Base-by-base conservation (phyloP, 2,113 vertebrate genomes). In the Sapajus apella region DNA sequence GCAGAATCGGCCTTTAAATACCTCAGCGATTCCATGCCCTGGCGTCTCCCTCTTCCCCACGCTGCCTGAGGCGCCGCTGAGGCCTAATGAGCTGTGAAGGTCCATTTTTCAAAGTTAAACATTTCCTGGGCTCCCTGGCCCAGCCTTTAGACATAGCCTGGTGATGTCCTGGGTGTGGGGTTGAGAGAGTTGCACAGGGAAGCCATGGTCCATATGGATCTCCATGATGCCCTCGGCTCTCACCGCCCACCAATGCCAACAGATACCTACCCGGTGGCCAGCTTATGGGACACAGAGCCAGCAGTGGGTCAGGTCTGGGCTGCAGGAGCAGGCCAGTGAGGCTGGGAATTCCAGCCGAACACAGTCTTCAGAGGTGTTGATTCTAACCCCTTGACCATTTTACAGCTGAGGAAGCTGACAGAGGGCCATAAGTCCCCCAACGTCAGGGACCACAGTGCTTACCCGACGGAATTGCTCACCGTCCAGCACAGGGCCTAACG, bases 91-190 rank as follows among this genome's bases (percentile, higher is more conserved):
- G 95, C 96, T 83, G 96, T 96, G 97, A 97, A 96, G 95, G 97
- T 95, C 97, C 96, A 96, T 96, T 95, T 96, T 84, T 97, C 98
- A 97, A 94, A 97, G 97, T 90, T 97, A 93, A 97, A 95, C 93
- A 95, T 91, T 80, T 92, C 75, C 96, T 3, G 43, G 95, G 97
- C 91, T 96, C 81, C 88, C 32, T 0, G 43, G 86, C 83, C 55
- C 88, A 9, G 81, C 23, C 84, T 81, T 32, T 20, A 56, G 92
- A 92, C 4, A 35, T 73, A 93, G 93, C 87, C 90, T 32, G 61
- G 66, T 37, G 6, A 72, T 37, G 20, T 0, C 43, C 70, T 0
- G 8, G 55, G n/a, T 77, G 84, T 0, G 0, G 32, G 35, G 68
- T 66, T 45, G 2, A 45, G 73, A 50, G 3, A 76, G 90, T 32